Conservation (phyloP, 2,888 invertebrate species). For the Chrysolina haemoptera region DNA sequence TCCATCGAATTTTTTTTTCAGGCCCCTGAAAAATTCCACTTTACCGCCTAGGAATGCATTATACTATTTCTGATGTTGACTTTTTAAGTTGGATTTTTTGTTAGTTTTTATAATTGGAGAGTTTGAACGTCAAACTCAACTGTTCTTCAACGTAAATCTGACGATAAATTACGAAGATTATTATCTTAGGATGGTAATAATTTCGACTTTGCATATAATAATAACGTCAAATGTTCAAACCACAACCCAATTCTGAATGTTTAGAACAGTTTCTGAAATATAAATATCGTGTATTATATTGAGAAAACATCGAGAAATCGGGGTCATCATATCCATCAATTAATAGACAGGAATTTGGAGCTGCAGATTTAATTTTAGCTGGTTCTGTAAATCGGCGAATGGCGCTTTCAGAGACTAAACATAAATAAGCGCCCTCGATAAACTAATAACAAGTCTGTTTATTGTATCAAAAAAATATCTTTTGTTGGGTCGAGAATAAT, state of each 20-base stretch:
- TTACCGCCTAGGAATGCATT: too few species aligned
- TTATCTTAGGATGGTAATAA: background rate
- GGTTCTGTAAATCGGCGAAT: background rate
- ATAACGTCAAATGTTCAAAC: background rate
- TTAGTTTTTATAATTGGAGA: too few species aligned
- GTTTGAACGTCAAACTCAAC: too few species aligned
- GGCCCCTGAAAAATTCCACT: too few species aligned
- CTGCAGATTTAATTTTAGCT: conserved; percentile 23
- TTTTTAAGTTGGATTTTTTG: too few species aligned
- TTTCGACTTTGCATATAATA: background rate
- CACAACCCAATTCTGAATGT: background rate
- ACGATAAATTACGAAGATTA: too few species aligned
- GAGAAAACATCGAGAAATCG: conserved; percentile 23
- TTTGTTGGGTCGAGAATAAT: background rate
- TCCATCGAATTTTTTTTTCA: too few species aligned
- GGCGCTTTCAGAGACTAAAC: conserved; percentile 12
- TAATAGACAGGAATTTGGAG: conserved; percentile 22
- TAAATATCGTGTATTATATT: conserved; percentile 21
- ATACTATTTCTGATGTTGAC: too few species aligned
- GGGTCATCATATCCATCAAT: conserved; percentile 29
- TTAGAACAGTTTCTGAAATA: conserved; percentile 15
- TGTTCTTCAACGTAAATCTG: too few species aligned
- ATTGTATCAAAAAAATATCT: conserved; percentile 4
- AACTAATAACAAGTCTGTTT: conserved; percentile 15
- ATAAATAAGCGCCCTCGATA: background rate